Base-by-base conservation (phyloP, 2,797 vertebrate species). In the Anolis apletophallus region DNA sequence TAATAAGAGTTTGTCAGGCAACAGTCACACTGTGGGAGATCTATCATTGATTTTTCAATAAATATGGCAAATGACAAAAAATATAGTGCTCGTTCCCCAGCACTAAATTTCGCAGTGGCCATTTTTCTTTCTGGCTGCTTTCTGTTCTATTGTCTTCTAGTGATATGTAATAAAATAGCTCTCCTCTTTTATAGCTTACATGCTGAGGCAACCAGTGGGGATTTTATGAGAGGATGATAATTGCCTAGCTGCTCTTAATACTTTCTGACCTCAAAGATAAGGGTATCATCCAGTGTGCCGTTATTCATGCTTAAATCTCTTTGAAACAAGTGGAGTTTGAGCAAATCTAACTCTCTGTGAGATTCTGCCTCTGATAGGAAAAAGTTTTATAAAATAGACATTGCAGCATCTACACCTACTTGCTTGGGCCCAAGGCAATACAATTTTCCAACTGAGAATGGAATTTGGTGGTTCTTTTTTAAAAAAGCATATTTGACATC, bases 31-130 rank as follows among this genome's bases (percentile, higher is more conserved):
- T 55, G 82, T 29, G 32, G 83, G 90, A 95, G 91, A 94, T 91
- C 90, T 93, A 81, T 85, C 91, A 96, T 94, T 95, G 95, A 96
- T 96, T 97, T 96, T 96, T 94, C 95, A 94, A 91, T 96, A 95
- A 96, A 95, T 93, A 95, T 90, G 90, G 92, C 2, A 94, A 95
- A 93, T 13, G 2, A 90, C 55, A 13, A 92, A 96, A 96, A 96
- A 93, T 92, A 95, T 34, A 91, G 91, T 84, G n/a, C 89, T 79
- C 81, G 82, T 92, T 93, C 87, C 90, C 91, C 80, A 89, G 94
- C 91, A 94, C 90, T 95, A 94, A 95, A 95, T 96, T 95, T 94
- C 86, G 85, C 64, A 80, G 90, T 88, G 91, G 90, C 90, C 88
- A 85, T 95, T 97, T 95, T 94, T 95, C 94, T 95, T 93, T 93